Evolutionary conservation across 2,797 vertebrate genomes (phyloP), one percentile per base, ranked within the genome.

Genomic region (Nannoperca australis): DNA sequence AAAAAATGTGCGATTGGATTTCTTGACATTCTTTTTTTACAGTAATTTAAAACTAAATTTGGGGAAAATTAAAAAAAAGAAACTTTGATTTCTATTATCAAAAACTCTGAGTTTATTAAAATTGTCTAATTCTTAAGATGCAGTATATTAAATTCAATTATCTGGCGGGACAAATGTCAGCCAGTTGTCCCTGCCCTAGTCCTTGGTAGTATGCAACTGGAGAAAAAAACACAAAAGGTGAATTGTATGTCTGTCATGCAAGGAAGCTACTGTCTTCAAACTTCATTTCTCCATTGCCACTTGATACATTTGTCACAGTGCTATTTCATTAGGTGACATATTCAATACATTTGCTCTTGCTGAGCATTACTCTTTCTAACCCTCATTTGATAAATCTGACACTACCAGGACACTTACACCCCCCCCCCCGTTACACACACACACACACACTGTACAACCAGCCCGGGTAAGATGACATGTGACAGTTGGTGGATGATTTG

Each of bases 401-500:
- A 44, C 61, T 27, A 20, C 15, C 63, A 9, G 2, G 40, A 63
- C 40, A 44, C 17, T 36, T 62, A 36, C 51, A 32, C 50, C 50
- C 27, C 54, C 68, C 69, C 24, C 24, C 24, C 24, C 24, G 60
- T 54, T 59, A 77, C 64, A 56, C 42, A 17, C 67, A 59, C 59
- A 34, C 24, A 34, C 78, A 70, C 69, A 58, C 73, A 4, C 32
- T 17, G 22, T 15, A n/a, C 59, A 53, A 36, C 47, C 42, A 51
- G 42, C 42, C 40, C 2, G 17, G 40, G 32, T 50, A 67, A 55
- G 63, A 73, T 83, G 81, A 70, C 81, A 70, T 64, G 24, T 86
- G 89, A 91, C 89, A 92, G 86, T 66, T 67, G 71, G 70, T 67
- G 78, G 85, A 78, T 88, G 88, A 91, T 89, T 79, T 91, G 89